Percentiles rank a stretch among this genome's conserved stretches.
Conservation (phyloP, 2,113 vertebrate genomes). For the Vimba vimba region DNA sequence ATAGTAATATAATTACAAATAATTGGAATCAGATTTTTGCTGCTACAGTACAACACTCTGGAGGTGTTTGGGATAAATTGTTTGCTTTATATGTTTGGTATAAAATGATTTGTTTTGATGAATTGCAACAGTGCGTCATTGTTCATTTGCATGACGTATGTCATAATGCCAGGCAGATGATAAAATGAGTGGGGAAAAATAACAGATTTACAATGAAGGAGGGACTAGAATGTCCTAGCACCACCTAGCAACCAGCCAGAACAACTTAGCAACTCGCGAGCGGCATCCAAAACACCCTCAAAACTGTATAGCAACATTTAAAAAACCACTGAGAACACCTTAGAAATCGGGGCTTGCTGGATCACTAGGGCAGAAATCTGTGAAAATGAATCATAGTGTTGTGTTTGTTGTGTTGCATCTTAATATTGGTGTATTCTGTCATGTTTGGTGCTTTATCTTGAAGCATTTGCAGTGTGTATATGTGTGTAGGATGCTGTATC, state of each 20-base stretch:
- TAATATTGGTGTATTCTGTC: neutral
- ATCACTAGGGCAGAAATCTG: neutral
- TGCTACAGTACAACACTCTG: neutral
- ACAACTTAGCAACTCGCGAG: neutral
- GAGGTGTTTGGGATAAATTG: neutral
- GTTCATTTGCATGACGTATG: neutral
- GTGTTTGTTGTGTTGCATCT: neutral
- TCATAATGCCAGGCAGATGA: neutral
- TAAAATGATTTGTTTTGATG: no score
- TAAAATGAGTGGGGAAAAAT: no score
- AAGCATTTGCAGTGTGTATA: neutral
- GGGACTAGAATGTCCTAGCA: neutral
- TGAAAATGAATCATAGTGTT: neutral
- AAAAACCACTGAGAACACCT: neutral
- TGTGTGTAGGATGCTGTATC: neutral
- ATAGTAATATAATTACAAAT: neutral
- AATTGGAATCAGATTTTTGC: neutral
- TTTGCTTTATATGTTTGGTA: no score
- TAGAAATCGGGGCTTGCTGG: neutral
- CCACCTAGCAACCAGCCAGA: neutral
- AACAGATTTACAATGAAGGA: neutral
- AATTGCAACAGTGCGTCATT: neutral
- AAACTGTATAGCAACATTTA: neutral
- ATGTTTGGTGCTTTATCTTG: slow-evolving; percentile 5
- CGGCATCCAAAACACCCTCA: neutral